Evolutionary conservation across 2,113 vertebrate species (phyloP).

Genomic region (Actinemys pallida): DNA sequence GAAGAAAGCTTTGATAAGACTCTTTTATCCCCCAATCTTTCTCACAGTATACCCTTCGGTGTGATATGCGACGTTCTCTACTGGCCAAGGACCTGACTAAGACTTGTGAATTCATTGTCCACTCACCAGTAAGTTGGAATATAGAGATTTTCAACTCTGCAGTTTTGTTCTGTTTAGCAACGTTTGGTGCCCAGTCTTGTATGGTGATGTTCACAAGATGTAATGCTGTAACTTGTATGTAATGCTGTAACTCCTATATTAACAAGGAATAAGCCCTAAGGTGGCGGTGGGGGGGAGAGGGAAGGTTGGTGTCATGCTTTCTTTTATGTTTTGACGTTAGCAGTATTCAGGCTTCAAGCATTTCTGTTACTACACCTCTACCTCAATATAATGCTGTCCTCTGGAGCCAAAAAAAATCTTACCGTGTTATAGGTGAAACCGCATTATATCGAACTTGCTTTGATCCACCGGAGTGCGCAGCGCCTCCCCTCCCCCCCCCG

Average conservation of each 20-base stretch:
- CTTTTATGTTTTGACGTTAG: not conserved
- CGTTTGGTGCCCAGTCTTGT: not conserved
- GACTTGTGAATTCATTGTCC: constrained; percentile 96
- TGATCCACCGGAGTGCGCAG: no score
- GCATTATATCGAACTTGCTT: no score
- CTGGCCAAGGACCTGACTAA: constrained; percentile 95
- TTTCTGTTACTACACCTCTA: not conserved
- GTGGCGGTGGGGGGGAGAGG: no score
- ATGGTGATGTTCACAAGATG: not conserved
- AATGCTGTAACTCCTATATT: not conserved
- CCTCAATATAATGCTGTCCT: no score
- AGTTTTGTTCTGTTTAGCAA: not conserved
- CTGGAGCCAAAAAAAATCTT: no score
- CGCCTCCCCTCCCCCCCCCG: no score
- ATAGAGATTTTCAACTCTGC: not conserved
- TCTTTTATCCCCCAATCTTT: not conserved
- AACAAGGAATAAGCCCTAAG: not conserved
- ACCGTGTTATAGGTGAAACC: no score
- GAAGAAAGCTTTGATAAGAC: not conserved
- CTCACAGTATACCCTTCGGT: constrained; percentile 91
- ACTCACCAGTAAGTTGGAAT: constrained; percentile 84
- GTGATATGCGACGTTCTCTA: constrained; percentile 93
- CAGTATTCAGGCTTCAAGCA: not conserved
- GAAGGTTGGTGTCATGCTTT: not conserved
- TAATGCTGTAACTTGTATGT: not conserved